phyloP scores from a whole-genome alignment of 2,797 vertebrate species.

The Silurus lanzhouensis region DNA sequence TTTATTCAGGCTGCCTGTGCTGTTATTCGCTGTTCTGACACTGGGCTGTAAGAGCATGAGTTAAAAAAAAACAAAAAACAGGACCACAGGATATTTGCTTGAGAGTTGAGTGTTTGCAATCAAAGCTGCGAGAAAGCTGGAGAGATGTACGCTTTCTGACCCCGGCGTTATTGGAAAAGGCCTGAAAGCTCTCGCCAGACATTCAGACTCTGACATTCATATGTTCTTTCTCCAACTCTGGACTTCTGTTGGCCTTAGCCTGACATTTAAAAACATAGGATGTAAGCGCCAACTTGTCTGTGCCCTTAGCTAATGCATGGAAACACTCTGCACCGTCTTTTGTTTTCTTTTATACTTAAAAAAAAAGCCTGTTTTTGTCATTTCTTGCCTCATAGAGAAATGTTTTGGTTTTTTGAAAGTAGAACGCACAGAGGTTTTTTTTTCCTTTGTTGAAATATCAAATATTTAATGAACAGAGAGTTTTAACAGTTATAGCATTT shows the following conservation, averaged over 20 bases:
- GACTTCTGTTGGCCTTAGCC: slow-evolving; percentile 16
- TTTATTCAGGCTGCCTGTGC: slow-evolving; percentile 32
- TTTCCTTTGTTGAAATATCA: not conserved
- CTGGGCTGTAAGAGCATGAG: not conserved
- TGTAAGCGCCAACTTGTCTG: slow-evolving; percentile 18
- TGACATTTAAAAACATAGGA: slow-evolving; percentile 44
- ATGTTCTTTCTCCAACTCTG: slow-evolving; percentile 32
- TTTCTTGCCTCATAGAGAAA: not conserved
- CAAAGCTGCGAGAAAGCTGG: slow-evolving; percentile 36
- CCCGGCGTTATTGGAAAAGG: slow-evolving; percentile 52
- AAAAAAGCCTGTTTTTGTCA: not conserved
- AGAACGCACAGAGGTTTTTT: not conserved
- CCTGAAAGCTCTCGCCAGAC: slow-evolving; percentile 40
- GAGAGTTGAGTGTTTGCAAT: slow-evolving; percentile 46
- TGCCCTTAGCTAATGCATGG: slow-evolving; percentile 19
- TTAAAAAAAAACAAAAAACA: not conserved
- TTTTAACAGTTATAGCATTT: slow-evolving; percentile 22
- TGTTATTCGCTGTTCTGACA: not conserved
- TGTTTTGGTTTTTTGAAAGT: not conserved
- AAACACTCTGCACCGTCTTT: not conserved
- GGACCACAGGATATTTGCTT: slow-evolving; percentile 40
- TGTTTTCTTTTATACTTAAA: not conserved
- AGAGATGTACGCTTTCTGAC: slow-evolving; percentile 48
- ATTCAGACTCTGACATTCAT: slow-evolving; percentile 35
- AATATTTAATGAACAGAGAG: slow-evolving; percentile 22